Evolutionary conservation across 2,113 vertebrate genomes (phyloP), one percentile per base, ranked within the genome.

Genomic region (Centropristis striata): DNA sequence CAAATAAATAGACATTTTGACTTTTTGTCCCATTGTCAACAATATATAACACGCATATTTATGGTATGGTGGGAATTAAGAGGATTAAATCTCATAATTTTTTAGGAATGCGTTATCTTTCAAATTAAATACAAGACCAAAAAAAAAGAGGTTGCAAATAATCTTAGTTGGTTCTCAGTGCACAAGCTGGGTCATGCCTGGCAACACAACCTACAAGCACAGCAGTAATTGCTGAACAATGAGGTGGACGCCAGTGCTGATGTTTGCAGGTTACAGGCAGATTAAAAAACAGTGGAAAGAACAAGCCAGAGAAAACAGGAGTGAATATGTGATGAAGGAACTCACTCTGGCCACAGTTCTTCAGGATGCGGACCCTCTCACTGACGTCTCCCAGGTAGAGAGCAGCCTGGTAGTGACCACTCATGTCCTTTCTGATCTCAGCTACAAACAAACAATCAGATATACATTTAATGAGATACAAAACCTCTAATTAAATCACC

Each of bases 381-480:
- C 96, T 97, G 87, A 99, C 96, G 0, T 99, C 98, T 1, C 98
- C 98, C 59, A 99, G 94, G 66, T 98, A 99, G 0, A 99, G 92
- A 15, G 98, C 98, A 0, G 97, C 98, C 94, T 99, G 98, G 92
- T 99, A 99, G 90, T 99, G 98, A 14, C 98, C 98, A 5, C 98
- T 99, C 98, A 99, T 98, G 88, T 99, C 98, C 85, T 99, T 99
- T 28, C 98, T 96, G 90, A 99, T 99, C 94, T 99, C 98, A 28
- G 98, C 98, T 99, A 60, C 57, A 71, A 59, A 79, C 1, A 5
- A 4, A 67, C 18, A 67, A 50, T 71, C 36, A 37, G 32, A 53
- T 11, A 14, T 1, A 21, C 27, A 14, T 21, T 20, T 1, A 90
- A 63, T 95, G 9, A 50, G 14, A 16, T 4, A 16, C 32, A 15